A percentile compares a stretch with the other conserved stretches of the same genome.
phyloP scores from a whole-genome alignment of 2,888 invertebrate species.

The Drosophila hamatofila region DNA sequence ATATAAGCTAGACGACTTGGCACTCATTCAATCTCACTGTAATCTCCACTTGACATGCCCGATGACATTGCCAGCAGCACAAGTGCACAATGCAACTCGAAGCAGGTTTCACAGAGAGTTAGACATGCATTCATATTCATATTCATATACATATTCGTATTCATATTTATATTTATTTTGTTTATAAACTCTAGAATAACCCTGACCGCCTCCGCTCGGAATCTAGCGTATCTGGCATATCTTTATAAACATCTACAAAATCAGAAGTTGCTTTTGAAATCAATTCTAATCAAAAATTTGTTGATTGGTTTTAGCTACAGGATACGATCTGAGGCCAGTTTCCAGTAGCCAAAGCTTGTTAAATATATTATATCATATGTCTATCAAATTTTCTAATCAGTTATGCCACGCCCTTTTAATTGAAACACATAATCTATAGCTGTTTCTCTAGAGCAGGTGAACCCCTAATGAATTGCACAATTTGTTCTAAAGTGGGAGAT shows the following conservation, averaged over 20 bases:
- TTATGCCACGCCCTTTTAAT: background rate
- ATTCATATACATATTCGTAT: background rate
- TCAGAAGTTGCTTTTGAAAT: background rate
- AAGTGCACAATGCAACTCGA: slow-evolving; percentile 1
- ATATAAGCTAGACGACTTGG: slow-evolving; percentile 21
- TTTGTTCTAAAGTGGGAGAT: background rate
- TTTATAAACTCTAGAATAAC: background rate
- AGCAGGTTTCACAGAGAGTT: slow-evolving; percentile 2
- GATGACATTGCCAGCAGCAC: slow-evolving; percentile 40
- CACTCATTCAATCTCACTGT: slow-evolving; percentile 15
- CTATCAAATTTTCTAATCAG: background rate
- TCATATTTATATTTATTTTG: slow-evolving; percentile 2
- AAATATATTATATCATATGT: no score
- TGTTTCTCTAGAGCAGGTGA: background rate
- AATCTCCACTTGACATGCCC: slow-evolving; percentile 5
- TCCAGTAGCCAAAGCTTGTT: background rate
- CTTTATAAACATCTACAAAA: background rate
- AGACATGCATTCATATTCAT: background rate
- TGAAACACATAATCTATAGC: background rate
- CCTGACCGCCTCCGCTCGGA: background rate
- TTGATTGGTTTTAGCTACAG: slow-evolving; percentile 1
- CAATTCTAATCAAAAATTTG: background rate
- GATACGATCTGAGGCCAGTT: background rate
- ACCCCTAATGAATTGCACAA: background rate
- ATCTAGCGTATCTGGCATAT: slow-evolving; percentile 8